These are phyloP conservation scores for Colletes latitarsis DNA, from an alignment of 1,140 invertebrate species.

Conservation along the genomic window DNA sequence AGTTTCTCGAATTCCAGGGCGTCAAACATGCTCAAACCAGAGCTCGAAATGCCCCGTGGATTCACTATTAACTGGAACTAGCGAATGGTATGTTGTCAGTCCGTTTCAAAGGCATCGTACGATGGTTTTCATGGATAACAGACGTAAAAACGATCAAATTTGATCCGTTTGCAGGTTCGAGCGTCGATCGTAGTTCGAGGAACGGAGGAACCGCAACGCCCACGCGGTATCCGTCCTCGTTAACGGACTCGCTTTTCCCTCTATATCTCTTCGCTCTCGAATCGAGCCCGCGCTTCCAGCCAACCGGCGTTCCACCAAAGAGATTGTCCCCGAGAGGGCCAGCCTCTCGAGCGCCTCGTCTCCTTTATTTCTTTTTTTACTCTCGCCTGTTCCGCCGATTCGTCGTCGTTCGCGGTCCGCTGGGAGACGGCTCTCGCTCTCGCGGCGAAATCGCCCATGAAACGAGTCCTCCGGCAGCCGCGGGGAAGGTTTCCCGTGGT, in stretches of 20 bases:
- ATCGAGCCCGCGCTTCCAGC: not conserved
- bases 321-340: slow-evolving; percentile 22
- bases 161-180: not conserved
- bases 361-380: slow-evolving; percentile 2
- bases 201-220: slow-evolving; percentile 8
- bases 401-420: slow-evolving; percentile 31
- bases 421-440: slow-evolving; percentile 1
- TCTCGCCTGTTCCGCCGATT: slow-evolving; percentile 16
- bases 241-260: not conserved
- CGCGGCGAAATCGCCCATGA: slow-evolving; percentile 58
- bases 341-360: slow-evolving; percentile 27
- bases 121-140: too few species aligned
- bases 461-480: slow-evolving; percentile 50
- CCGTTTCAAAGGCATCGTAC: too few species aligned
- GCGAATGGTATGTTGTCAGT: too few species aligned
- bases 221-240: slow-evolving; percentile 21
- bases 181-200: not conserved
- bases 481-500: slow-evolving; percentile 47
- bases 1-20: too few species aligned
- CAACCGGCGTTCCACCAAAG: slow-evolving; percentile 1
- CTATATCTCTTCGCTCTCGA: not conserved
- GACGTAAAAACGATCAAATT: not conserved
- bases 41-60: too few species aligned
- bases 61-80: too few species aligned
- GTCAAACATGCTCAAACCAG: too few species aligned